A percentile compares a stretch with the other conserved stretches of the same genome.
phyloP scores from a whole-genome alignment of 2,797 vertebrate species.

The Lerista edwardsae region DNA sequence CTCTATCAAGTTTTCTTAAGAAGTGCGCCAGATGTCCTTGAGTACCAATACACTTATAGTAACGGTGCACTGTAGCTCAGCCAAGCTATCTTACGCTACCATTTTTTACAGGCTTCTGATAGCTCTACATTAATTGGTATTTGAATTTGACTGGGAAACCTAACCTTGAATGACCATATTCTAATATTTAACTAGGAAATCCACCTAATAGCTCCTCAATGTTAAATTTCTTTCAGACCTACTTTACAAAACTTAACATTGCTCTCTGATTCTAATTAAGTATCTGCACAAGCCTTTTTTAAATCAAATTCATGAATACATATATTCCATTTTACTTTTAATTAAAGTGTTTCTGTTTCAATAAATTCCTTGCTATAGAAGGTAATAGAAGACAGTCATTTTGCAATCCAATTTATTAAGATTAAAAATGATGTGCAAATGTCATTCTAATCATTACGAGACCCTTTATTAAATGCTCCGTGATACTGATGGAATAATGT shows the following conservation, averaged over 20 bases:
- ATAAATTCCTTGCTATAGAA: background rate
- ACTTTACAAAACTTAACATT: slow-evolving; percentile 13
- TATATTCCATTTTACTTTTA: slow-evolving; percentile 27
- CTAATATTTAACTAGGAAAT: background rate
- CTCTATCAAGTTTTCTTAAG: background rate
- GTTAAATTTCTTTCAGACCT: slow-evolving; percentile 11
- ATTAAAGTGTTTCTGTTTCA: slow-evolving; percentile 20
- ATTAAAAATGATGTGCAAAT: background rate
- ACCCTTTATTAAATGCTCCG: background rate
- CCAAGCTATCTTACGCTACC: background rate
- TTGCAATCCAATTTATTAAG: slow-evolving; percentile 6
- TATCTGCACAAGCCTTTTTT: background rate
- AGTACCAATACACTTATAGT: background rate
- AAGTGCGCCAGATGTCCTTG: background rate
- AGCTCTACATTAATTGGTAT: background rate
- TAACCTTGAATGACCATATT: background rate
- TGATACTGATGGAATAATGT: background rate
- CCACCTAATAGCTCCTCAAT: background rate
- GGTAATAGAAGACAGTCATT: background rate
- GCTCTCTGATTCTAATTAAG: slow-evolving; percentile 15
- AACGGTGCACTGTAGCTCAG: background rate
- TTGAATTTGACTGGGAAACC: background rate
- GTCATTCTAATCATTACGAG: background rate
- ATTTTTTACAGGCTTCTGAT: background rate
- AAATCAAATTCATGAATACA: slow-evolving; percentile 20